Conservation (phyloP, 2,797 vertebrate genomes). For the Syngnathus rostellatus region DNA sequence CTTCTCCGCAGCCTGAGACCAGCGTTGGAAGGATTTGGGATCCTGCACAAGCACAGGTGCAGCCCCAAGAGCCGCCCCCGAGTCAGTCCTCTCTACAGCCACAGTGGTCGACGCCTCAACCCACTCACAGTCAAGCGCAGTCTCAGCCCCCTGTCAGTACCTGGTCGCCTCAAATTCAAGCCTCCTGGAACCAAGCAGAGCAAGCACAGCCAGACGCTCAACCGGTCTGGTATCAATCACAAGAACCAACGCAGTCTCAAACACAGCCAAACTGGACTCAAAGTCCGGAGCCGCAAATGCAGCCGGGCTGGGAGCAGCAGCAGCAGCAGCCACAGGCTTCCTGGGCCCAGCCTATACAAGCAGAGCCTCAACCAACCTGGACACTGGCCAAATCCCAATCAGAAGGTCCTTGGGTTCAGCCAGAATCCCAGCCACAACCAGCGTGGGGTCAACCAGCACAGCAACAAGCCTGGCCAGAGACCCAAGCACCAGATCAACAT, state of each 20-base stretch:
- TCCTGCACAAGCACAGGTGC: constrained; percentile 51
- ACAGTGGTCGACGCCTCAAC: constrained; percentile 48
- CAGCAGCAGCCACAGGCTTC: constrained; percentile 62
- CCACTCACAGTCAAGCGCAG: constrained; percentile 46
- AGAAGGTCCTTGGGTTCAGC: constrained; percentile 55
- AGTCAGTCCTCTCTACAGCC: constrained; percentile 47
- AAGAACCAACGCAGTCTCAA: constrained; percentile 38
- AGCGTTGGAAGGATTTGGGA: constrained; percentile 46
- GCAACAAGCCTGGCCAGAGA: constrained; percentile 51
- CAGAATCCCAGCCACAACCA: constrained; percentile 59
- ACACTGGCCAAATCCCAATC: constrained; percentile 56
- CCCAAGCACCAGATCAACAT: constrained; percentile 46
- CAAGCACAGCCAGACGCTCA: constrained; percentile 37
- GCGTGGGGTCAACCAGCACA: constrained; percentile 71
- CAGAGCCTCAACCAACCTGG: constrained; percentile 54
- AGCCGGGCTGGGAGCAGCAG: constrained; percentile 46
- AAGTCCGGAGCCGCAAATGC: constrained; percentile 42
- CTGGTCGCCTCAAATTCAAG: constrained; percentile 58
- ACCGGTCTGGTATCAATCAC: constrained; percentile 41
- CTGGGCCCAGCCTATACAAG: constrained; percentile 68
- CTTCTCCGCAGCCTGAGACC: constrained; percentile 45
- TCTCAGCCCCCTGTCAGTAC: constrained; percentile 45
- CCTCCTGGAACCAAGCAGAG: constrained; percentile 50
- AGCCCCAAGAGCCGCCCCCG: constrained; percentile 44
- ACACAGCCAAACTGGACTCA: constrained; percentile 45